phyloP scores from a whole-genome alignment of 2,113 vertebrate genomes.

The Sus scrofa region DNA sequence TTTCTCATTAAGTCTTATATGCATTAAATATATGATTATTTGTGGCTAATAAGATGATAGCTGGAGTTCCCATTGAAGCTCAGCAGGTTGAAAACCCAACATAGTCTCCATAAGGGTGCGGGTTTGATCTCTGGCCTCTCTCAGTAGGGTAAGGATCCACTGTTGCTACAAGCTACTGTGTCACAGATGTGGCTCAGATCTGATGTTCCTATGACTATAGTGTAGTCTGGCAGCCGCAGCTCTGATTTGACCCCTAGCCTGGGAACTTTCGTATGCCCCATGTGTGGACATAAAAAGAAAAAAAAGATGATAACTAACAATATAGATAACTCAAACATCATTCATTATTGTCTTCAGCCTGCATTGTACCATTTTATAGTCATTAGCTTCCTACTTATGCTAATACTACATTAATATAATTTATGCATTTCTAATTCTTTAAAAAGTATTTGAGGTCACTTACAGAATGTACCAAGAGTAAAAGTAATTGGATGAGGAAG shows the following conservation, averaged over 20 bases:
- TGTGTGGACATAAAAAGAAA: too few species aligned
- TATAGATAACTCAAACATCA: not conserved
- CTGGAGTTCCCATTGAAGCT: not conserved
- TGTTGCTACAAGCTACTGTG: too few species aligned
- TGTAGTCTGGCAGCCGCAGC: too few species aligned
- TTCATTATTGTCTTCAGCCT: not conserved
- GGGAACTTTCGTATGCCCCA: too few species aligned
- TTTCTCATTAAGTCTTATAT: constrained; percentile 13
- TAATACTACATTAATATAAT: not conserved
- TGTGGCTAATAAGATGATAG: not conserved
- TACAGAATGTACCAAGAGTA: not conserved
- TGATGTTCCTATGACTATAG: too few species aligned
- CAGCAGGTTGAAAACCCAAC: too few species aligned
- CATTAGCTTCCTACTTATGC: not conserved
- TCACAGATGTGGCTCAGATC: too few species aligned
- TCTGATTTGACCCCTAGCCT: too few species aligned
- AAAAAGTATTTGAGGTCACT: constrained; percentile 1
- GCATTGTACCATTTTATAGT: not conserved
- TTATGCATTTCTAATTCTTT: constrained; percentile 24
- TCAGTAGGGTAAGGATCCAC: too few species aligned
- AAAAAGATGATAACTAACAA: not conserved
- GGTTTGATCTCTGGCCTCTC: too few species aligned
- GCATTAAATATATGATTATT: not conserved
- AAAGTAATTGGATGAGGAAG: constrained; percentile 7
- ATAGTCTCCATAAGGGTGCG: too few species aligned